phyloP scores from a whole-genome alignment of 2,797 vertebrate species.

The Typhlichthys subterraneus region DNA sequence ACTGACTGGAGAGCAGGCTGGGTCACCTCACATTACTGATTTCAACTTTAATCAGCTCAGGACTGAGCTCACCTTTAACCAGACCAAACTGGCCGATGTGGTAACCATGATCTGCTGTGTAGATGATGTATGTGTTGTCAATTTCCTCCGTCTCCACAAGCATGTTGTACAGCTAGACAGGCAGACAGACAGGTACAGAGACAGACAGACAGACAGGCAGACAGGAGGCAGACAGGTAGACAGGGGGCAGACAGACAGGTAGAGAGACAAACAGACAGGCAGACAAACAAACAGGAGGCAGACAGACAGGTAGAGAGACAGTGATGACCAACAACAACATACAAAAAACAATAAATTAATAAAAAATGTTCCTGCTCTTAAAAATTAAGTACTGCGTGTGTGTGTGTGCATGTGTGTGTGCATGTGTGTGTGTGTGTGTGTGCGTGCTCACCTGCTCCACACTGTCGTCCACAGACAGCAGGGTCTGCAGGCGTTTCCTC shows the following conservation, averaged over 20 bases:
- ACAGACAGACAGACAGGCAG: slow-evolving; percentile 11
- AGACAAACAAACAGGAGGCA: neutral
- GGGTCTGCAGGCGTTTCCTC: slow-evolving; percentile 91
- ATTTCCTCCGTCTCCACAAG: slow-evolving; percentile 90
- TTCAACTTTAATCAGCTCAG: too few species aligned
- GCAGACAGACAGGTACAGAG: too few species aligned
- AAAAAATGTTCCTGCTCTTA: too few species aligned
- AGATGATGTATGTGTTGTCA: slow-evolving; percentile 95
- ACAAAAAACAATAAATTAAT: neutral
- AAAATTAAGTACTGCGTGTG: too few species aligned
- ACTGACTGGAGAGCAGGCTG: too few species aligned
- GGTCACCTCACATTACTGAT: too few species aligned
- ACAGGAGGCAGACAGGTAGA: slow-evolving; percentile 6
- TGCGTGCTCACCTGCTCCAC: slow-evolving; percentile 83
- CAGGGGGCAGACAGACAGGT: neutral
- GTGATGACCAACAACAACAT: neutral
- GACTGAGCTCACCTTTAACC: slow-evolving; percentile 83
- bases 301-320: neutral
- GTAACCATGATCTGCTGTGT: slow-evolving; percentile 95
- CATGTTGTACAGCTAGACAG: slow-evolving; percentile 85
- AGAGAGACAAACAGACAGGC: neutral
- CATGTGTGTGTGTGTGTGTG: neutral
- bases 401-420: too few species aligned
- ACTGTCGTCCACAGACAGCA: slow-evolving; percentile 94
- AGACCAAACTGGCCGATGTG: slow-evolving; percentile 97